Conservation (phyloP, 2,797 vertebrate species). For the Coendou prehensilis region DNA sequence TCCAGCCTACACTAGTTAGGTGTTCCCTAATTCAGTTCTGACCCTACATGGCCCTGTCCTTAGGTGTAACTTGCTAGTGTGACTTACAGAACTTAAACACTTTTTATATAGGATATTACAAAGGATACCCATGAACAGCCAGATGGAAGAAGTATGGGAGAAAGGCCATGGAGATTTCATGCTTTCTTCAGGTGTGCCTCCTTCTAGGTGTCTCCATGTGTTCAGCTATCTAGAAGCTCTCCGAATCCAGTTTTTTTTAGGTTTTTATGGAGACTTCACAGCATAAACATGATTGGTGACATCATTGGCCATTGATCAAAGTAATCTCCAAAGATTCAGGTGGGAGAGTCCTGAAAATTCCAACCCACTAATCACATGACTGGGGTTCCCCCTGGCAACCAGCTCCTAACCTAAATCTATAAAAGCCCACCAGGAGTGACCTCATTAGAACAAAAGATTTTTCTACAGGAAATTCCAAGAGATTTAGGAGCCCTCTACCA, state of each 20-base stretch:
- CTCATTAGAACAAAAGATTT: not conserved
- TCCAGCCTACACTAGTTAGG: not conserved
- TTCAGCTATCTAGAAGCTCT: not conserved
- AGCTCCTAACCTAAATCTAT: not conserved
- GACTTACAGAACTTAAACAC: not conserved
- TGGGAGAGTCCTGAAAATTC: not conserved
- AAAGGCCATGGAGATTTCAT: not conserved
- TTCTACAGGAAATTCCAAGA: not conserved
- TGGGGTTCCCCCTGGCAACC: not conserved
- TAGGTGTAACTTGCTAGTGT: not conserved
- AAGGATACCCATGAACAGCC: not conserved
- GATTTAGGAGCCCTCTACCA: not conserved
- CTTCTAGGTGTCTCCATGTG: not conserved
- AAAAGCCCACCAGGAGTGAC: not conserved
- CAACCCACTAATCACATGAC: not conserved
- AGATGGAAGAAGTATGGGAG: not conserved
- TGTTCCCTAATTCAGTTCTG: not conserved
- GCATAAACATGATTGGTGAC: not conserved
- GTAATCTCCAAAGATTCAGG: not conserved
- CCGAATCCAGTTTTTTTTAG: not conserved
- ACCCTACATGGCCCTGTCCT: not conserved
- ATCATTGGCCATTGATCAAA: not conserved
- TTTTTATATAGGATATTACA: constrained; percentile 5
- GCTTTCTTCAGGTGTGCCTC: not conserved
- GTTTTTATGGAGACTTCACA: not conserved